phyloP scores from a whole-genome alignment of 1,140 invertebrate genomes.

The Matsumurasca onukii region DNA sequence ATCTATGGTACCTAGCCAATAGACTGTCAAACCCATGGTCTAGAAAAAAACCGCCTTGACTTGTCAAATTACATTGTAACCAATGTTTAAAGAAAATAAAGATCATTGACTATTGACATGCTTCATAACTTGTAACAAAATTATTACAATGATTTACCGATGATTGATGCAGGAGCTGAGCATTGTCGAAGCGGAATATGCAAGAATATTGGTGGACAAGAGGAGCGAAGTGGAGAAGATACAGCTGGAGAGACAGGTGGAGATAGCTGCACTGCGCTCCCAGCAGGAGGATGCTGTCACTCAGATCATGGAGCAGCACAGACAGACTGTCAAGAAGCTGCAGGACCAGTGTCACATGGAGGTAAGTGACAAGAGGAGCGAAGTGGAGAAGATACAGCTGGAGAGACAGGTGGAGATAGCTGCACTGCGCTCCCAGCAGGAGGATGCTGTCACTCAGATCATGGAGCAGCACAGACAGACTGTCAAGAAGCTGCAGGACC shows the following conservation, averaged over 20 bases:
- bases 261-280: neutral
- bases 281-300: conserved; percentile 16
- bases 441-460: conserved; percentile 10
- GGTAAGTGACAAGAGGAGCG: conserved; percentile 11
- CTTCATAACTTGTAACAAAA: too few relatives aligned
- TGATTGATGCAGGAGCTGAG: conserved; percentile 10
- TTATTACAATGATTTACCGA: too few relatives aligned
- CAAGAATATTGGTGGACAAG: neutral
- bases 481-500: conserved; percentile 19
- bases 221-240: neutral
- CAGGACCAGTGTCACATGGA: conserved; percentile 26
- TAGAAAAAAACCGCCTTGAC: too few relatives aligned
- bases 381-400: neutral
- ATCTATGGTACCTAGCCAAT: too few relatives aligned
- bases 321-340: neutral
- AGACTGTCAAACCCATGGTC: too few relatives aligned
- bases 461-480: conserved; percentile 13
- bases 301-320: conserved; percentile 22
- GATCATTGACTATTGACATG: too few relatives aligned
- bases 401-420: conserved; percentile 4
- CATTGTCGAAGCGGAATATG: conserved; percentile 21
- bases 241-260: neutral
- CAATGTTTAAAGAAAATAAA: too few relatives aligned
- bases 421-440: neutral
- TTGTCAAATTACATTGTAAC: too few relatives aligned